Evolutionary conservation across 2,113 vertebrate genomes (phyloP), one percentile per base, ranked within the genome.

Genomic region (Thalassoma bifasciatum): DNA sequence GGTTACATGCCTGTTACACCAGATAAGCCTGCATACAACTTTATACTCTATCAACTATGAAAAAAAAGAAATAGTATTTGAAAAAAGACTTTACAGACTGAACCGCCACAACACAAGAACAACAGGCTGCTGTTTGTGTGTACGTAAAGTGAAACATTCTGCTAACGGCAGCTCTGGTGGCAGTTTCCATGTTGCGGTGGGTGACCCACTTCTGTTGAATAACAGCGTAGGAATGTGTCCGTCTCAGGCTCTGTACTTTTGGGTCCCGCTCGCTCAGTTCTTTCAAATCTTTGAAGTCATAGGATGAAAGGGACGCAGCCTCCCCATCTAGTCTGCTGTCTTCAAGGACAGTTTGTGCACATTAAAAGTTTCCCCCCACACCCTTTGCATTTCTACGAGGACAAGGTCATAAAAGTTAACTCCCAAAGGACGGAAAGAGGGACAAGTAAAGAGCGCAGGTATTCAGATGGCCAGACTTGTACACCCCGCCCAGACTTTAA

Each of bases 301-400:
- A 50, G 67, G 81, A 90, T 89, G 82, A 90, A 91, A 90, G 88
- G 88, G 56, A 21, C 2, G 38, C 0, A 8, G 49, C 56, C 69
- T 70, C 54, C 36, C 66, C 69, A 26, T 73, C 64, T 67, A 44
- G 58, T 73, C 62, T 77, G 49, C 72, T 40, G 59, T 73, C 58
- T 79, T 4, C 59, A 67, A 61, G 65, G 62, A 69, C 66, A 44
- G 59, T 14, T 40, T 69, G 67, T 60, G 36, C 49, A 52, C 19
- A 34, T 74, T 72, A 78, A 69, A 46, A 65, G 76, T 81, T 77
- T 73, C 40, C 68, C 68, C 68, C 72, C 87, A 84, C 82, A 61
- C 84, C 87, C 77, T 22, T 23, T 19, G 23, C 52, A 65, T 82
- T 63, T 76, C 74, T 77, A n/a, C 14, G 19, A 4, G 64, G 74